These are phyloP conservation scores for Boloria euphrosyne DNA, from an alignment of 2,888 invertebrate species.

Conservation along the genomic window DNA sequence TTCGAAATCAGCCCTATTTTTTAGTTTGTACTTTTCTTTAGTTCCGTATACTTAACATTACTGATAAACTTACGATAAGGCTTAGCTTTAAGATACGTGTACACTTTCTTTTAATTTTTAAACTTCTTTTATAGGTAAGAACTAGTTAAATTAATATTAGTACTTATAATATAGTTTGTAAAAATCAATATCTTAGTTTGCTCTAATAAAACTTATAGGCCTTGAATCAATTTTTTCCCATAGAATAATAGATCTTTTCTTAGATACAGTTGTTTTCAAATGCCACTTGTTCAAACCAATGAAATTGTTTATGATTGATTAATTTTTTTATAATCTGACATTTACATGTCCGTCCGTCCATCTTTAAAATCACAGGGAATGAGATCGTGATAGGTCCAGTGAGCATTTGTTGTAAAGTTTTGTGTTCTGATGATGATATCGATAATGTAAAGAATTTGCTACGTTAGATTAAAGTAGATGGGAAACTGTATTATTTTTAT, in stretches of 20 bases:
- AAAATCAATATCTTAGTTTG: too few relatives aligned
- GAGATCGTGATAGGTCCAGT: constrained; percentile 22
- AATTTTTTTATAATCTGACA: constrained; percentile 29
- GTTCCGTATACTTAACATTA: too few relatives aligned
- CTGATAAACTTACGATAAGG: too few relatives aligned
- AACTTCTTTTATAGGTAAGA: too few relatives aligned
- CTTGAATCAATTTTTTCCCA: neutral
- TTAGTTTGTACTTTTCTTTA: too few relatives aligned
- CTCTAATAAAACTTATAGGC: neutral
- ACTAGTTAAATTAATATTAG: too few relatives aligned
- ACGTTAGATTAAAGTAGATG: too few relatives aligned
- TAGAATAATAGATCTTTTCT: neutral
- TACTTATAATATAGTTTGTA: too few relatives aligned
- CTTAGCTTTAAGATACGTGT: too few relatives aligned
- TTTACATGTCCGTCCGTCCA: constrained; percentile 20
- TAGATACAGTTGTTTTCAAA: constrained; percentile 11
- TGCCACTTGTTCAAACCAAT: constrained; percentile 19
- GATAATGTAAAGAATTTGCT: constrained; percentile 10
- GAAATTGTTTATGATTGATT: constrained; percentile 21
- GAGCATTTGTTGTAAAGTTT: constrained; percentile 14
- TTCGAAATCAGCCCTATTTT: too few relatives aligned
- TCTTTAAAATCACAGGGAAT: constrained; percentile 6
- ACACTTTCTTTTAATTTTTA: too few relatives aligned
- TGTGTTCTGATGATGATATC: constrained; percentile 14
- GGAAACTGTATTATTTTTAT: too few relatives aligned